Evolutionary conservation across 2,888 invertebrate species (phyloP).

Genomic region (Drosophila acutilabella): DNA sequence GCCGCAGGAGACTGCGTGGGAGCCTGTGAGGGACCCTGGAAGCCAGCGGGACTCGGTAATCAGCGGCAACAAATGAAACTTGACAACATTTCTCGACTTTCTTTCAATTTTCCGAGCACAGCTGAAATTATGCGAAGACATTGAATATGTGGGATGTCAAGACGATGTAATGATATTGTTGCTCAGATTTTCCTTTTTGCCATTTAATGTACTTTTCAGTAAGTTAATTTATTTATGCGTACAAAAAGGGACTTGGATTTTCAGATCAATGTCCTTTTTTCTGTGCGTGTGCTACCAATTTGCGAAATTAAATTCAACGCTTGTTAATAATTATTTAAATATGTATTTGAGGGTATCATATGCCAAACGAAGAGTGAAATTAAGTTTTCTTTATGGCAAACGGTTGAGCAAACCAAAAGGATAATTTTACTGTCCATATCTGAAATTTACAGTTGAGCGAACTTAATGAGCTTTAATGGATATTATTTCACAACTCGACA

Average conservation of each 20-base stretch:
- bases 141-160: conserved; percentile 7
- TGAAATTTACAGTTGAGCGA: conserved; percentile 54
- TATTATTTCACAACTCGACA: conserved; percentile 32
- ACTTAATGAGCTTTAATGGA: conserved; percentile 61
- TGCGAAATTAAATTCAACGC: conserved; percentile 63
- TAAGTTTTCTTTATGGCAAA: conserved; percentile 20
- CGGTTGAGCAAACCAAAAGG: conserved; percentile 16
- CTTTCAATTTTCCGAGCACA: conserved; percentile 54
- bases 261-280: conserved; percentile 5
- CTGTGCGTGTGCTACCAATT: conserved; percentile 27
- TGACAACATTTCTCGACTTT: conserved; percentile 51
- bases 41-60: conserved; percentile 38
- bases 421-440: conserved; percentile 46
- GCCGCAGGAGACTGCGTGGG: conserved; percentile 15
- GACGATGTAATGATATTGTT: conserved; percentile 13
- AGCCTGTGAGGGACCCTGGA: neutral
- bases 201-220: too few species aligned
- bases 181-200: conserved; percentile 2
- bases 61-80: conserved; percentile 66
- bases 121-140: conserved; percentile 46
- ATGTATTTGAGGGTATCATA: conserved; percentile 14
- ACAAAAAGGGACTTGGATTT: neutral
- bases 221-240: conserved; percentile 21
- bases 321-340: conserved; percentile 56
- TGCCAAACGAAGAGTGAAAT: conserved; percentile 25